These are phyloP conservation scores for Troides aeacus DNA, from an alignment of 2,888 invertebrate species.

Conservation along the genomic window DNA sequence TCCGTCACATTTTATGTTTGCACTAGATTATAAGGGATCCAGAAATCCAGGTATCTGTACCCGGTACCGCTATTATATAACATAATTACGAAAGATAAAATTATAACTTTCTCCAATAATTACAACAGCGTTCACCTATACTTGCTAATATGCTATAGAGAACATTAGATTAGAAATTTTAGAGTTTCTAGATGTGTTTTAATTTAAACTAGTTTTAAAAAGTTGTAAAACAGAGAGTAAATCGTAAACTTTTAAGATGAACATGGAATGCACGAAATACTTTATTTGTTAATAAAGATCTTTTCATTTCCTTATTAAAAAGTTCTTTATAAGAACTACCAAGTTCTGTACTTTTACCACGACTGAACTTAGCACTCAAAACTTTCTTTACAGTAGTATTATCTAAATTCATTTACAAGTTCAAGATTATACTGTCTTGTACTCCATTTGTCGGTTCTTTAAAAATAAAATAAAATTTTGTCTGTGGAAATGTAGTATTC, in stretches of 20 bases:
- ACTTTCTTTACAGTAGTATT: constrained; percentile 6
- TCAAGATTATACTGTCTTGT: constrained; percentile 7
- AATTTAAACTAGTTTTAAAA: too few species aligned
- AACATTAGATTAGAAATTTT: background rate
- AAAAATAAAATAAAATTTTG: background rate
- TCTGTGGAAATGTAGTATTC: background rate
- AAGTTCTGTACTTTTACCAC: constrained; percentile 5
- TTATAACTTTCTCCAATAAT: background rate
- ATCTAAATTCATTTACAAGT: constrained; percentile 15
- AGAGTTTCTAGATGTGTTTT: too few species aligned
- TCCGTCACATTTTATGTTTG: constrained; percentile 76
- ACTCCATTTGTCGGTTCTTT: background rate
- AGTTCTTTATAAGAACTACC: background rate
- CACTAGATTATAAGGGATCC: constrained; percentile 68
- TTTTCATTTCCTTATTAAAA: background rate
- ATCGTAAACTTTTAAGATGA: constrained; percentile 1
- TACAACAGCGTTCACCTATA: background rate
- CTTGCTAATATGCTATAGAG: background rate
- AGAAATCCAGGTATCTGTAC: constrained; percentile 14
- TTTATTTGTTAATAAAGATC: background rate
- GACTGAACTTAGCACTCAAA: constrained; percentile 12
- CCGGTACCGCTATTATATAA: constrained; percentile 8
- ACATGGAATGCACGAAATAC: background rate
- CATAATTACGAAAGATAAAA: background rate
- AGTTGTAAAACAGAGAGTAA: background rate